Base-by-base conservation (phyloP, 2,113 vertebrate genomes). In the Sapayoa aenigma region DNA sequence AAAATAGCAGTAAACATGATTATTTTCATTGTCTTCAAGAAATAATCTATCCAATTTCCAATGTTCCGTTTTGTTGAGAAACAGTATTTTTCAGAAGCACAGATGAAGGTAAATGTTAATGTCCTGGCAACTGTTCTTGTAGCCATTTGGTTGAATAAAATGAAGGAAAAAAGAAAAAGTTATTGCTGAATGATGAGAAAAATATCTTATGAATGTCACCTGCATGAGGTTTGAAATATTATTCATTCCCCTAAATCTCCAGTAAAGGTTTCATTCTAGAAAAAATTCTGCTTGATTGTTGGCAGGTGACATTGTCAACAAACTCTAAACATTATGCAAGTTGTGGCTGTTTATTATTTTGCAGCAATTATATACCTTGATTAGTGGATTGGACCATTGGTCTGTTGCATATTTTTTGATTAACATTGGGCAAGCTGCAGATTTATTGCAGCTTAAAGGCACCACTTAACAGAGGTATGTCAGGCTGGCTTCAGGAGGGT, bases 1-100 rank as follows among this genome's bases (percentile, higher is more conserved):
- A 94, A 83, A 72, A 65, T 47, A 86, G 58, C 52, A 87, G 42
- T 76, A 94, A 96, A 81, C 56, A 84, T 77, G 55, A 44, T 90
- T 67, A 53, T 89, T 90, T 94, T 74, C 20, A 9, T 85, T 76
- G 21, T 28, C 42, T 41, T 90, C 27, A 60, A 86, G 82, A 90
- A 87, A 67, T 41, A 88, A 56, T 59, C 39, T 62, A 15, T 87
- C 10, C 9, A 56, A 46, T 75, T 78, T 88, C 30, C 35, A 71
- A 0, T 24, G 42, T 65, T 88, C 71, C 19, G 6, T 75, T 94
- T 73, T 55, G 41, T 72, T 60, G 60, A 63, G 47, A 90, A 96
- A 88, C 16, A 60, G 52, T 63, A 9, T 31, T 94, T 87, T 84
- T 92, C 41, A 85, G 76, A 87, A 71, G 28, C 23, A 9, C 12